These are phyloP conservation scores for Rhodinocichla rosea DNA, from an alignment of 2,113 vertebrate species.

Conservation along the genomic window DNA sequence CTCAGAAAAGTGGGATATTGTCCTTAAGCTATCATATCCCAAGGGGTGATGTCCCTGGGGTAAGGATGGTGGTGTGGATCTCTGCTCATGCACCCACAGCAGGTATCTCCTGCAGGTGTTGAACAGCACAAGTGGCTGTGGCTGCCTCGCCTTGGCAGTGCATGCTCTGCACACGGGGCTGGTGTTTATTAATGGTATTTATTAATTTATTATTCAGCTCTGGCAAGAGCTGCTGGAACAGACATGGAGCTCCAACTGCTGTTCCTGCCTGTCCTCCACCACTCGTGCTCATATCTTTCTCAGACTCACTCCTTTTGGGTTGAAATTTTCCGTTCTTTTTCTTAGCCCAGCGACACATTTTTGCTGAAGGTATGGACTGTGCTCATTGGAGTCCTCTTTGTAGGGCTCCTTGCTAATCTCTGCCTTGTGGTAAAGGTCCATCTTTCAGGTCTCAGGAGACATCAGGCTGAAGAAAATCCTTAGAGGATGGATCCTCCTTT, in stretches of 20 bases:
- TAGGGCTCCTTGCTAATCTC: background rate
- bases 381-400: background rate
- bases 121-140: background rate
- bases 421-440: background rate
- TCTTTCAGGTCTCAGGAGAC: background rate
- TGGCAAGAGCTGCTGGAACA: slow-evolving; percentile 33
- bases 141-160: background rate
- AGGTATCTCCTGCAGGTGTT: background rate
- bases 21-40: background rate
- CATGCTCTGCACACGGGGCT: background rate
- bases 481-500: background rate
- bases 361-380: background rate
- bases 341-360: background rate
- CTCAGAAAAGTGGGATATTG: background rate
- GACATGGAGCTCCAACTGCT: slow-evolving; percentile 28
- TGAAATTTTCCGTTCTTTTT: background rate
- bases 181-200: background rate
- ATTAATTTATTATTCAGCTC: too few species aligned
- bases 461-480: background rate
- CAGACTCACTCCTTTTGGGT: background rate
- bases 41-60: background rate
- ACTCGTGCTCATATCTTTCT: background rate
- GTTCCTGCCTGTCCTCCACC: slow-evolving; percentile 25
- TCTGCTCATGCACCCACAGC: background rate
- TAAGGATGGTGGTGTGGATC: background rate